These are phyloP conservation scores for Amiota communis DNA, from an alignment of 2,888 invertebrate genomes.

Conservation along the genomic window DNA sequence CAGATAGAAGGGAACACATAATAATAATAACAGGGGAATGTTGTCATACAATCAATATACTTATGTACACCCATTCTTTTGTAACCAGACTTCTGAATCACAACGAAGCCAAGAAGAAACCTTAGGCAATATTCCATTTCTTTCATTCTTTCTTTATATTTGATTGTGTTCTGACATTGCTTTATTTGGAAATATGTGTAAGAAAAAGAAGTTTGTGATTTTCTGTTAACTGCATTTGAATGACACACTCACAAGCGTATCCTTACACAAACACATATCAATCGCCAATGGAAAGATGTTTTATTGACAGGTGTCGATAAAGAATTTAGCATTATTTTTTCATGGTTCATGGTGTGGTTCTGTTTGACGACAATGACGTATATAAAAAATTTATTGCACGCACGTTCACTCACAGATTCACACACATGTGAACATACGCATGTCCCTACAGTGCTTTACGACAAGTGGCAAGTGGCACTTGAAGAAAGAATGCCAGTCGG, in stretches of 20 bases:
- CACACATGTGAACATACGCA: not conserved
- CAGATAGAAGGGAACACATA: too few species aligned
- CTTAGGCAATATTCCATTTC: too few species aligned
- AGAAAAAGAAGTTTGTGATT: not conserved
- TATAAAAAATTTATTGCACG: slow-evolving; percentile 25
- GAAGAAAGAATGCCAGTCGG: slow-evolving; percentile 56
- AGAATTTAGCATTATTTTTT: slow-evolving; percentile 62
- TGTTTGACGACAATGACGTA: not conserved
- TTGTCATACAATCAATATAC: too few species aligned
- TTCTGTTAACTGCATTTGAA: slow-evolving; percentile 9
- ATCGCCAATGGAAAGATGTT: slow-evolving; percentile 41
- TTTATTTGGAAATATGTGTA: not conserved
- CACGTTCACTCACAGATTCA: slow-evolving; percentile 4
- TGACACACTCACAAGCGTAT: slow-evolving; percentile 4
- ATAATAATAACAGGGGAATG: too few species aligned
- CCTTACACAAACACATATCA: slow-evolving; percentile 15
- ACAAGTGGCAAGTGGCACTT: slow-evolving; percentile 47
- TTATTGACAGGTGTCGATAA: slow-evolving; percentile 67
- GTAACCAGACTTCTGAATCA: too few species aligned
- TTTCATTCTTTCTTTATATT: too few species aligned
- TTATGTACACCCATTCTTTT: too few species aligned
- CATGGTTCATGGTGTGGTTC: not conserved
- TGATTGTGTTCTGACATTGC: not conserved
- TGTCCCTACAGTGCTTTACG: not conserved
- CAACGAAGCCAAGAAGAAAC: too few species aligned